Evolutionary conservation across 1,140 invertebrate genomes (phyloP).

Genomic region (Pomacea maculata): DNA sequence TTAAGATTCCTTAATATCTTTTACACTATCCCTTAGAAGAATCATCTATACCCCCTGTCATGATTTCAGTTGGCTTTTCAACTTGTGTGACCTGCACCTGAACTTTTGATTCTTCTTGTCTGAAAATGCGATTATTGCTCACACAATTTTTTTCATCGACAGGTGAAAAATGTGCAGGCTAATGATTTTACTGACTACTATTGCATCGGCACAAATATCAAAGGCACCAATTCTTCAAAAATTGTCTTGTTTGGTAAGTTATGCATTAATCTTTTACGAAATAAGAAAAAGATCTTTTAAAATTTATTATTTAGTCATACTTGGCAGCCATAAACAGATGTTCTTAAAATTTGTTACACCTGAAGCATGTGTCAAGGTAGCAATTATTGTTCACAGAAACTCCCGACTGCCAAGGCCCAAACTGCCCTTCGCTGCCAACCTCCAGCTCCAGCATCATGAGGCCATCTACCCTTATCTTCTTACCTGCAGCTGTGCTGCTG

Average conservation of each 20-base stretch:
- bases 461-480: not conserved
- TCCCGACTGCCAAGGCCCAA: slow-evolving; percentile 50
- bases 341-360: not conserved
- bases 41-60: too few species aligned
- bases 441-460: slow-evolving; percentile 1
- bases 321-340: too few species aligned
- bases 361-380: not conserved
- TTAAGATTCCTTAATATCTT: too few species aligned
- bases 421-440: slow-evolving; percentile 40
- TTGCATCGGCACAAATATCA: slow-evolving; percentile 48
- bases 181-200: slow-evolving; percentile 54
- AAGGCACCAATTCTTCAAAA: slow-evolving; percentile 30
- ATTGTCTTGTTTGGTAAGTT: slow-evolving; percentile 54
- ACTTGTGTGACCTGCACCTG: too few species aligned
- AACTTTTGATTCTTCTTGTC: too few species aligned
- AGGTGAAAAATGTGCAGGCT: slow-evolving; percentile 53
- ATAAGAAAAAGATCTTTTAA: too few species aligned
- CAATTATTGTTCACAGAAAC: slow-evolving; percentile 46
- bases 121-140: too few species aligned
- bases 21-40: too few species aligned
- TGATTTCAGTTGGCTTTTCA: too few species aligned
- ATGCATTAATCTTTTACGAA: too few species aligned
- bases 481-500: not conserved
- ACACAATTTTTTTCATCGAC: not conserved
- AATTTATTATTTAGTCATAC: too few species aligned